These are phyloP conservation scores for Hybognathus amarus DNA, from an alignment of 2,797 vertebrate genomes.

Conservation along the genomic window DNA sequence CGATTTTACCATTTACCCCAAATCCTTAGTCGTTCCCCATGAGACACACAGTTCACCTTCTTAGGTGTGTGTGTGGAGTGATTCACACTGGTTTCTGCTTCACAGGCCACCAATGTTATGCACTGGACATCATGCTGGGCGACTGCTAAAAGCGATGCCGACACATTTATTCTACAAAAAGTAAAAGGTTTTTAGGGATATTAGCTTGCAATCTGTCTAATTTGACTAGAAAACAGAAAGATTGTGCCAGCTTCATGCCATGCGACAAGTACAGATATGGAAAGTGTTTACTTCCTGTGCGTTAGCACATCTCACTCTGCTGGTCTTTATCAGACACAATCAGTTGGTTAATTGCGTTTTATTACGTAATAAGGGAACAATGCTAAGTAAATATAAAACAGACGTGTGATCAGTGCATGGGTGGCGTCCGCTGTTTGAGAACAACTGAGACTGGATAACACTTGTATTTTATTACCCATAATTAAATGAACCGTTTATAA, in stretches of 20 bases:
- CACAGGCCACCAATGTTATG: no score
- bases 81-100: no score
- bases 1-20: background rate
- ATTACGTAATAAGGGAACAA: background rate
- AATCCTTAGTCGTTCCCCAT: constrained; percentile 55
- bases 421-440: background rate
- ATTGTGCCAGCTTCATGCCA: background rate
- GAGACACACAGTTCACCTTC: background rate
- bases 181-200: background rate
- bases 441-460: background rate
- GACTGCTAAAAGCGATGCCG: no score
- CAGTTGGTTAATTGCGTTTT: background rate
- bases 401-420: no score
- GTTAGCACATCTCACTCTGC: background rate
- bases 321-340: background rate
- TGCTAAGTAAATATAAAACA: no score
- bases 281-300: background rate
- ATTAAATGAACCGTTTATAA: background rate
- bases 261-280: background rate
- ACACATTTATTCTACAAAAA: background rate
- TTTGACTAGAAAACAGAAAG: background rate
- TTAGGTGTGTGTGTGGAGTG: background rate
- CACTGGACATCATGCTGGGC: no score
- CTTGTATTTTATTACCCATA: background rate
- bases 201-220: background rate